Conservation (phyloP, 2,888 invertebrate genomes). For the Icerya purchasi region DNA sequence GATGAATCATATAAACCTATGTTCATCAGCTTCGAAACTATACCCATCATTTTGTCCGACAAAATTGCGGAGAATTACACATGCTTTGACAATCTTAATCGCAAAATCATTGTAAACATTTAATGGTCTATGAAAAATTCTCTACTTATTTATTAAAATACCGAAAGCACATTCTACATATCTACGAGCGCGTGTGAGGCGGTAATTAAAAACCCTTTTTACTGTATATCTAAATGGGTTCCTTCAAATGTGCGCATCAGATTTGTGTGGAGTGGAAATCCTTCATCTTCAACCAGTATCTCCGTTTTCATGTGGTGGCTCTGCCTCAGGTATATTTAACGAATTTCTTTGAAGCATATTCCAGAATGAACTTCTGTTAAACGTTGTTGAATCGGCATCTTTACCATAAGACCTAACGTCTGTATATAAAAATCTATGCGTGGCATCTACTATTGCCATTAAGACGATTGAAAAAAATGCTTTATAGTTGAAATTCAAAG, state of each 20-base stretch:
- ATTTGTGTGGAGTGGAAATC: not conserved
- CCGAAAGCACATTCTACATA: not conserved
- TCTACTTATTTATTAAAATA: not conserved
- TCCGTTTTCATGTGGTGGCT: not conserved
- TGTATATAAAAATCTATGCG: not conserved
- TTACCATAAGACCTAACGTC: not conserved
- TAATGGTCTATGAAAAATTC: no score
- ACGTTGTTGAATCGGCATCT: not conserved
- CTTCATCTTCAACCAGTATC: no score
- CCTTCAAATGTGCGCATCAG: not conserved
- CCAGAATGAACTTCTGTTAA: not conserved
- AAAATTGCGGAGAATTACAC: no score
- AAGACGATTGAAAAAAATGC: not conserved
- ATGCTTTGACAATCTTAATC: no score
- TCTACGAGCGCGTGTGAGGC: not conserved
- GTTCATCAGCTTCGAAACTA: no score
- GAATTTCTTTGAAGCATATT: not conserved
- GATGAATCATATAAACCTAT: no score
- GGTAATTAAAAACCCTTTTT: not conserved
- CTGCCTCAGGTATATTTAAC: not conserved
- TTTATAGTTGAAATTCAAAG: not conserved
- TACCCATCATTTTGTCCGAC: no score
- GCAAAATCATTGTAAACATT: no score
- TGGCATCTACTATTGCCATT: not conserved
- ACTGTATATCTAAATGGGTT: not conserved